Conservation (phyloP, 1,140 invertebrate species). For the Bombus soroeensis region DNA sequence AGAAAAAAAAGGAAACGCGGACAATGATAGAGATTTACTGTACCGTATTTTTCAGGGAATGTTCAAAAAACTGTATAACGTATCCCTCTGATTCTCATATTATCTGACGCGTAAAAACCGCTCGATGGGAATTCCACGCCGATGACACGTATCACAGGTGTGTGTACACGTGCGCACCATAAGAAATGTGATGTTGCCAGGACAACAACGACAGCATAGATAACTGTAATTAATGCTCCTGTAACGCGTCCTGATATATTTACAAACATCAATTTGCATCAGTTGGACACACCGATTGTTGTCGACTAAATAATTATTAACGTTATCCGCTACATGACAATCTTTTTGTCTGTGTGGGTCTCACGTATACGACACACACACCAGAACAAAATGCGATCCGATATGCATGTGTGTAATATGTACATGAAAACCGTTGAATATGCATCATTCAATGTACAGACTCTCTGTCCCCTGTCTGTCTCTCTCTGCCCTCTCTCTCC, state of each 20-base stretch:
- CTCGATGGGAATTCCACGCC: background rate
- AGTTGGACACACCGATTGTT: conserved; percentile 33
- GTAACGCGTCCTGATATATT: conserved; percentile 19
- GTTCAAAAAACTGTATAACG: background rate
- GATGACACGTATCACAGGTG: background rate
- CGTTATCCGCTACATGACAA: conserved; percentile 18
- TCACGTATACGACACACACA: background rate
- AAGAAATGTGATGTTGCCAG: conserved; percentile 30
- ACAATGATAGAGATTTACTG: background rate
- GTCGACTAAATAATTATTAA: conserved; percentile 53
- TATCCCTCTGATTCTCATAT: background rate
- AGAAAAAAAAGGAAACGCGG: too few relatives aligned
- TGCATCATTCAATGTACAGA: conserved; percentile 28
- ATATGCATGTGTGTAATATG: background rate
- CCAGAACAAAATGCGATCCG: background rate
- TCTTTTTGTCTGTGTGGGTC: conserved; percentile 8
- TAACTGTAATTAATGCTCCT: conserved; percentile 43
- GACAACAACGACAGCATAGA: conserved; percentile 13
- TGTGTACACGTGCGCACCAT: background rate
- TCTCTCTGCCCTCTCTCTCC: too few relatives aligned
- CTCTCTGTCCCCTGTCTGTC: background rate
- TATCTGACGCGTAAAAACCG: conserved; percentile 19
- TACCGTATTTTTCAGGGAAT: background rate
- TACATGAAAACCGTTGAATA: conserved; percentile 37
- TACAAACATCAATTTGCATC: conserved; percentile 48